These are phyloP conservation scores for Ophraella communa DNA, from an alignment of 2,888 invertebrate species.

Conservation along the genomic window DNA sequence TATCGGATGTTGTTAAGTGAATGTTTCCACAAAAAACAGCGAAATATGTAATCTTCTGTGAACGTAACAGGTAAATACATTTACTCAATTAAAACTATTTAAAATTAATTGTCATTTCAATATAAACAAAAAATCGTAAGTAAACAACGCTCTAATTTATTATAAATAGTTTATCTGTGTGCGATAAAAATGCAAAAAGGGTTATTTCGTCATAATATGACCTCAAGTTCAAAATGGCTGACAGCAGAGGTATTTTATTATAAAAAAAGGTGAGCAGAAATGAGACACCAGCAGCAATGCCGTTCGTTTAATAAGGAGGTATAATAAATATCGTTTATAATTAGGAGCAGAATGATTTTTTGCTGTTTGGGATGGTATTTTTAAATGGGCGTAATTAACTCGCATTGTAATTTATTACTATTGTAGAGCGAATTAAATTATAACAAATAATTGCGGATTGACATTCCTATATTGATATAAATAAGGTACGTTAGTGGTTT, in stretches of 20 bases:
- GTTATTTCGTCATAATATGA: constrained; percentile 24
- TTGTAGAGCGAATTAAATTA: constrained; percentile 13
- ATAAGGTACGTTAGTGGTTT: neutral
- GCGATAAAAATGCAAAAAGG: neutral
- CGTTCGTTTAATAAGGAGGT: constrained; percentile 22
- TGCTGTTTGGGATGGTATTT: constrained; percentile 1
- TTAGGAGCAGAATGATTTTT: constrained; percentile 13
- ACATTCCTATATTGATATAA: neutral
- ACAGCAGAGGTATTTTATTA: constrained; percentile 37
- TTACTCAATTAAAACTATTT: neutral
- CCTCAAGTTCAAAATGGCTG: constrained; percentile 40
- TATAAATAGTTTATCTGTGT: neutral
- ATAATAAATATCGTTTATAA: constrained; percentile 24
- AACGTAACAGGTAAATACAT: constrained; percentile 30
- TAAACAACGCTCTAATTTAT: neutral
- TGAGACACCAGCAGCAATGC: constrained; percentile 30
- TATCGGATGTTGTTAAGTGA: constrained; percentile 25
- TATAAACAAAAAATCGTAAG: neutral
- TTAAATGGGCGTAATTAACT: constrained; percentile 18
- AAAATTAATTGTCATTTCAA: neutral
- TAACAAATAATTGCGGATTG: constrained; percentile 7
- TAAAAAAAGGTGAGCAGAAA: constrained; percentile 38
- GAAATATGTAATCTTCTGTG: constrained; percentile 26
- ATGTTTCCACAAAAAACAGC: constrained; percentile 15
- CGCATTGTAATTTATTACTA: constrained; percentile 10